Conservation (phyloP, 2,113 vertebrate genomes). For the Trachemys scripta region DNA sequence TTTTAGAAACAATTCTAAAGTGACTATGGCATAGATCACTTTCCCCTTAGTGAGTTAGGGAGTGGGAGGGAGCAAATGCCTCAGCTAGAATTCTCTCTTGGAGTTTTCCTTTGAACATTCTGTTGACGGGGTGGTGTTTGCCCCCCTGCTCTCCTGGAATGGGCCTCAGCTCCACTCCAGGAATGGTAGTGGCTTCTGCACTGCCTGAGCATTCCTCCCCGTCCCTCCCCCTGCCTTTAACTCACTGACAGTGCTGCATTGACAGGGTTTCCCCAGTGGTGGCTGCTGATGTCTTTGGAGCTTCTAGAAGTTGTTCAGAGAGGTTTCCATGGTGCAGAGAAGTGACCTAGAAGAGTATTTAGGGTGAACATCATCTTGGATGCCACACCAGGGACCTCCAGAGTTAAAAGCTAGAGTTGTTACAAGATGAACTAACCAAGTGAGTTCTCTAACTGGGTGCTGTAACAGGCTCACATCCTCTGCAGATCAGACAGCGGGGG, state of each 20-base stretch:
- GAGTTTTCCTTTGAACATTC: conserved; percentile 43
- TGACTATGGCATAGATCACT: conserved; percentile 23
- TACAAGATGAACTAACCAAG: background rate
- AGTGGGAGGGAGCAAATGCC: background rate
- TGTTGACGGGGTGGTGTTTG: background rate
- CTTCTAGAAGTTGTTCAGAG: background rate
- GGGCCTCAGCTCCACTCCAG: too few species aligned
- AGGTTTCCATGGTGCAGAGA: background rate
- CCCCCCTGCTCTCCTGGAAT: too few species aligned
- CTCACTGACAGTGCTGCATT: background rate
- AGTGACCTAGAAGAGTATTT: background rate
- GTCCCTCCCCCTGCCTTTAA: too few species aligned
- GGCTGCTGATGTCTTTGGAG: background rate
- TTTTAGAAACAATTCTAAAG: background rate
- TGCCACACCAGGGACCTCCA: background rate
- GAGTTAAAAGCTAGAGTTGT: conserved; percentile 16
- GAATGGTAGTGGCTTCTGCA: too few species aligned
- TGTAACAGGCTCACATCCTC: too few species aligned
- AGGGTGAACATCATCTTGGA: background rate
- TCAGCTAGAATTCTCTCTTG: conserved; percentile 24
- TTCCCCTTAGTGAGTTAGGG: conserved; percentile 21
- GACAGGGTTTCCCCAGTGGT: background rate
- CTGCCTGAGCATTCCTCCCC: too few species aligned
- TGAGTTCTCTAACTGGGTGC: too few species aligned
- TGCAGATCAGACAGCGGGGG: too few species aligned